These are phyloP conservation scores for Hylomyscus alleni DNA, from an alignment of 2,797 vertebrate genomes.

Conservation along the genomic window DNA sequence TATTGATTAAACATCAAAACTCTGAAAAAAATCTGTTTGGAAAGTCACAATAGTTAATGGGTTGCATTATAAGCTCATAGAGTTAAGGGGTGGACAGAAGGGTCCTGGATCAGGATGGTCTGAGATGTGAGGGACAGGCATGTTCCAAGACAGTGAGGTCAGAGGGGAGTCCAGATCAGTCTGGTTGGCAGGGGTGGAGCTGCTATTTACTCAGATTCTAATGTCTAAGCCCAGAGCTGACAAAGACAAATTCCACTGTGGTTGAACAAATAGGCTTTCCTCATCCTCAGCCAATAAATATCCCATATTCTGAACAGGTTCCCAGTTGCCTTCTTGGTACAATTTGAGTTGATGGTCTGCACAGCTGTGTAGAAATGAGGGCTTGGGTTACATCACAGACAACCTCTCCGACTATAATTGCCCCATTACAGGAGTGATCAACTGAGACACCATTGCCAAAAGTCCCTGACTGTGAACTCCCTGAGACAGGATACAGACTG, in stretches of 20 bases:
- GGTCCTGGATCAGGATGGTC: not conserved
- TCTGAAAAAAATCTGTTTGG: constrained; percentile 66
- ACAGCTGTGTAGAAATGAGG: constrained; percentile 80
- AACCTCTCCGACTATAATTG: constrained; percentile 82
- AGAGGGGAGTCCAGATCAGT: constrained; percentile 46
- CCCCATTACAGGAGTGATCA: constrained; percentile 83
- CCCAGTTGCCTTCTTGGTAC: constrained; percentile 79
- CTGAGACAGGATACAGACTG: constrained; percentile 79
- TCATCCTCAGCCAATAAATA: constrained; percentile 82
- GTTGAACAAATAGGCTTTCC: constrained; percentile 81
- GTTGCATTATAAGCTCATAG: not conserved
- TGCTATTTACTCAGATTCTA: constrained; percentile 69
- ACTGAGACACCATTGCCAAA: constrained; percentile 79
- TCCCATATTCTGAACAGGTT: constrained; percentile 74
- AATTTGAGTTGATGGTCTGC: constrained; percentile 82
- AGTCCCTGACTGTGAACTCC: constrained; percentile 76
- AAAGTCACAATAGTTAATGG: constrained; percentile 48
- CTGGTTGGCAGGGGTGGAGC: not conserved
- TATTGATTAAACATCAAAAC: constrained; percentile 74
- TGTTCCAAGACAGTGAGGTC: not conserved
- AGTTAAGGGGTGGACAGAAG: not conserved
- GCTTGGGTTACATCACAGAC: constrained; percentile 82
- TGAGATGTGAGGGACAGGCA: constrained; percentile 33
- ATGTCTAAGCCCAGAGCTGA: constrained; percentile 63
- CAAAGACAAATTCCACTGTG: constrained; percentile 82